Evolutionary conservation across 2,113 vertebrate species (phyloP).

Genomic region (Albula glossodonta): DNA sequence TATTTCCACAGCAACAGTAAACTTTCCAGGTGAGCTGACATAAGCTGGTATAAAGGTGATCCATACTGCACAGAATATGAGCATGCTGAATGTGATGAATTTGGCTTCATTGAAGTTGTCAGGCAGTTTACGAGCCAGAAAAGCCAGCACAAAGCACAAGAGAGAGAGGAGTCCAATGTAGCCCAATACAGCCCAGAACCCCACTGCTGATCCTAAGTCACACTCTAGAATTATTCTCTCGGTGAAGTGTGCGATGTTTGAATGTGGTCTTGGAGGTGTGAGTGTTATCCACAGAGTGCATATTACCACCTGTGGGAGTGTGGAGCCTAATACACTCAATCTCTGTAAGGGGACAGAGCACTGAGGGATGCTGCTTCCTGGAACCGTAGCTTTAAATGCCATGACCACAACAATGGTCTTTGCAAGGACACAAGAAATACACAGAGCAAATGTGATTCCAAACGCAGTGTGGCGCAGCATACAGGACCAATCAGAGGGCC

Average conservation of each 20-base stretch:
- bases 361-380: slow-evolving; percentile 54
- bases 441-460: slow-evolving; percentile 69
- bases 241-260: slow-evolving; percentile 56
- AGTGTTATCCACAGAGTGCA: slow-evolving; percentile 66
- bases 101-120: slow-evolving; percentile 76
- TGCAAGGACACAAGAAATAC: slow-evolving; percentile 70
- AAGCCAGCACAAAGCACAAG: slow-evolving; percentile 66
- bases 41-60: slow-evolving; percentile 28
- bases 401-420: slow-evolving; percentile 73
- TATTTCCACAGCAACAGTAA: slow-evolving; percentile 24
- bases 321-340: slow-evolving; percentile 64
- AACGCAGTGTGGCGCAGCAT: slow-evolving; percentile 70
- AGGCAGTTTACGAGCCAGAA: slow-evolving; percentile 68
- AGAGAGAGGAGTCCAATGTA: slow-evolving; percentile 67
- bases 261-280: slow-evolving; percentile 63
- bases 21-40: slow-evolving; percentile 24
- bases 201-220: slow-evolving; percentile 63
- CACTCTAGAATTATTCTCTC: slow-evolving; percentile 71
- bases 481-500: slow-evolving; percentile 66
- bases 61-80: slow-evolving; percentile 70
- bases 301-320: slow-evolving; percentile 63
- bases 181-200: slow-evolving; percentile 68
- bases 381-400: slow-evolving; percentile 67
- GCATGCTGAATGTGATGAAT: slow-evolving; percentile 72
- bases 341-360: slow-evolving; percentile 64